Percentiles rank a stretch among this genome's conserved stretches.
These are phyloP conservation scores for Promerops cafer DNA, from an alignment of 2,113 vertebrate species.

Conservation along the genomic window DNA sequence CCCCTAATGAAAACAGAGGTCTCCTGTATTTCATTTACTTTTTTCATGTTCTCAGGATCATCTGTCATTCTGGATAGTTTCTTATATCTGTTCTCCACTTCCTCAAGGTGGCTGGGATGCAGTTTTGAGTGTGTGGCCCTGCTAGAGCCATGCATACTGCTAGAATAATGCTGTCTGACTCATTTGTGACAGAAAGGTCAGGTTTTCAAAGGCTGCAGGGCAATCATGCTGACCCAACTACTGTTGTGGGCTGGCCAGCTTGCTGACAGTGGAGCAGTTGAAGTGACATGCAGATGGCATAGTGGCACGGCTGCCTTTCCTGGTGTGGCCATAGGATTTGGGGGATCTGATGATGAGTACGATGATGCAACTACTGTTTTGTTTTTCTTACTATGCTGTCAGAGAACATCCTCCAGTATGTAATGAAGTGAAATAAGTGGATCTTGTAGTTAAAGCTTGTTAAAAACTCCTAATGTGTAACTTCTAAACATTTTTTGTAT, in stretches of 20 bases:
- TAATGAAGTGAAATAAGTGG: neutral
- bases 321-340: neutral
- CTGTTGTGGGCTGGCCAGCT: neutral
- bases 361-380: neutral
- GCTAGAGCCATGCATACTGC: neutral
- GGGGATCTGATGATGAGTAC: neutral
- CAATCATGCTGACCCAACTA: neutral
- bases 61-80: neutral
- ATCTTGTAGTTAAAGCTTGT: neutral
- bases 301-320: neutral
- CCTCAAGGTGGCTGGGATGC: neutral
- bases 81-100: neutral
- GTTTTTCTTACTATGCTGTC: neutral
- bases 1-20: neutral
- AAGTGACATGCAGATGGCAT: constrained; percentile 7
- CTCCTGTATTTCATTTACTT: neutral
- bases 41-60: neutral
- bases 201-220: constrained; percentile 42
- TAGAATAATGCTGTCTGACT: constrained; percentile 46
- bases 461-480: neutral
- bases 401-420: neutral
- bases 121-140: neutral
- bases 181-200: constrained; percentile 42
- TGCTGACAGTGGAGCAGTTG: neutral
- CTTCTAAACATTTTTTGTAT: neutral